A percentile compares a stretch with the other conserved stretches of the same genome.
Evolutionary conservation across 2,888 invertebrate species (phyloP).

Genomic region (Plutella xylostella): DNA sequence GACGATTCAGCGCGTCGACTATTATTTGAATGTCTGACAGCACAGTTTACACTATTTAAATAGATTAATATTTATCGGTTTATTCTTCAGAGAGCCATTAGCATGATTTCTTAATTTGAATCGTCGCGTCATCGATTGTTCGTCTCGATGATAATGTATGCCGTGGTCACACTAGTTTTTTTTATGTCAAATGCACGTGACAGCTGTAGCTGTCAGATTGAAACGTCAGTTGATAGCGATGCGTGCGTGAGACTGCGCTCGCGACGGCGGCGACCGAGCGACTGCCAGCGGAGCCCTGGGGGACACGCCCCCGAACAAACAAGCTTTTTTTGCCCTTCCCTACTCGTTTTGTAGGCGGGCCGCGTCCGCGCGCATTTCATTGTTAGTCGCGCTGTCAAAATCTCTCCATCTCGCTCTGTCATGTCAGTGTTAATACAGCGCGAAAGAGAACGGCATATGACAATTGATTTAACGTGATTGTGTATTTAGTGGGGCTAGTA

Average conservation of each 20-base stretch:
- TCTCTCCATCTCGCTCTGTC: conserved; percentile 25
- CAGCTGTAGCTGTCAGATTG: conserved; percentile 43
- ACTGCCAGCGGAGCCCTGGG: conserved; percentile 34
- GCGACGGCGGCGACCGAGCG: conserved; percentile 47
- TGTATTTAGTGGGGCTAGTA: conserved; percentile 58
- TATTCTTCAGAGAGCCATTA: conserved; percentile 21
- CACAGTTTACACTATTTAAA: conserved; percentile 24
- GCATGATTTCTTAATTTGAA: conserved; percentile 40
- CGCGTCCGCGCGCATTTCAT: conserved; percentile 34
- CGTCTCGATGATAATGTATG: too few species aligned
- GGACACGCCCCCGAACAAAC: conserved; percentile 59
- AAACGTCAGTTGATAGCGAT: conserved; percentile 34
- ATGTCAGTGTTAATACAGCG: background rate
- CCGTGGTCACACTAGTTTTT: too few species aligned
- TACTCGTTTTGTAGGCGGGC: conserved; percentile 46
- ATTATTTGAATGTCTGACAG: conserved; percentile 28
- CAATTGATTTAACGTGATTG: conserved; percentile 63
- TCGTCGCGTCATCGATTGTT: background rate
- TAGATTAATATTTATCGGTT: conserved; percentile 32
- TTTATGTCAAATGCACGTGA: too few species aligned
- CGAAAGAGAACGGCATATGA: conserved; percentile 28
- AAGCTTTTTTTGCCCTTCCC: conserved; percentile 53
- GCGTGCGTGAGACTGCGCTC: conserved; percentile 32
- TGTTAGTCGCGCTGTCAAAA: conserved; percentile 29
- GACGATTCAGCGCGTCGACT: conserved; percentile 22